These are phyloP conservation scores for Tamias sibiricus DNA, from an alignment of 2,113 vertebrate genomes.

Conservation along the genomic window DNA sequence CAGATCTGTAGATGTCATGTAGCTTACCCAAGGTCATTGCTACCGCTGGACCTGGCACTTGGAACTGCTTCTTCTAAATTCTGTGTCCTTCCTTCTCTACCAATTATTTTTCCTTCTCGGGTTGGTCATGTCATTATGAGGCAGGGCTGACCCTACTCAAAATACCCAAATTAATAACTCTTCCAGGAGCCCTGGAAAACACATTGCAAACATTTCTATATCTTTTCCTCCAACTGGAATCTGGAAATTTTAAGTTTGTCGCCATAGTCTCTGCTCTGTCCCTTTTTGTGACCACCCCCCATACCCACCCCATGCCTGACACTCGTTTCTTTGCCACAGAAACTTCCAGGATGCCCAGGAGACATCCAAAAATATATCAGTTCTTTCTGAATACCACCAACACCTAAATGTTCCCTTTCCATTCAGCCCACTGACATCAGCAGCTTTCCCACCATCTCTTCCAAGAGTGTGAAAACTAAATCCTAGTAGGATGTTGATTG, in stretches of 20 bases:
- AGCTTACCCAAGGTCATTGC: background rate
- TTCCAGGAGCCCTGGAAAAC: background rate
- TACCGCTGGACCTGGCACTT: background rate
- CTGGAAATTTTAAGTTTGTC: background rate
- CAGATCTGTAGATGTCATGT: background rate
- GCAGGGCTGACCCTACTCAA: background rate
- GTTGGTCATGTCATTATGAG: background rate
- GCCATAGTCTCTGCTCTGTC: background rate
- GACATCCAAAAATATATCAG: background rate
- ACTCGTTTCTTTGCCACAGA: background rate
- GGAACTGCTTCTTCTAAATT: background rate
- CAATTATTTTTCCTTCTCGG: background rate
- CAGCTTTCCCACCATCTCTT: background rate
- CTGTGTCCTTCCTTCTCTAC: background rate
- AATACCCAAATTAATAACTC: background rate
- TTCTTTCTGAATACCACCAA: background rate
- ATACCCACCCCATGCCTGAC: background rate
- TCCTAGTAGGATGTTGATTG: slow-evolving; percentile 23
- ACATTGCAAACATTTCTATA: accelerated
- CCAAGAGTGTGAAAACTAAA: slow-evolving; percentile 37
- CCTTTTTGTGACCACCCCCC: background rate
- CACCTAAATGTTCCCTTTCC: background rate
- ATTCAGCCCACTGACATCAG: background rate
- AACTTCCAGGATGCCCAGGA: background rate
- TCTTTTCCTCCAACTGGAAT: background rate